Evolutionary conservation across 92 coral and sea anemone species (phyloP), one percentile per base, ranked within the genome.

Genomic region (Porites lobata): DNA sequence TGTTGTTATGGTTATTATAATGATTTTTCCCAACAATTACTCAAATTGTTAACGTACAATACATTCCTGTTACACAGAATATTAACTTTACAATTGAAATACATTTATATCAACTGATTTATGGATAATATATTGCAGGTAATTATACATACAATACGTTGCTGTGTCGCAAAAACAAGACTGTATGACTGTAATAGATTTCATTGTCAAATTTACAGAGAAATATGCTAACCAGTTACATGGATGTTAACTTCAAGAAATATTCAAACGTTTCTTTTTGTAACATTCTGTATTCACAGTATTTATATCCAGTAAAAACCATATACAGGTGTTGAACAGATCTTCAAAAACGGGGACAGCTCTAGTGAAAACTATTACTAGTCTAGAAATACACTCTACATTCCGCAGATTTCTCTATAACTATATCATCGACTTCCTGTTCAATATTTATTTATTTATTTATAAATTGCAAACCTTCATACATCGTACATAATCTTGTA

Each of bases 231-330:
- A 78, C 71, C 71, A 61, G 56, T 77, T 77, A 77, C 70, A 77
- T 77, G 82, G 82, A 62, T 77, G 82, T 77, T 77, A 77, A 77
- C 82, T 61, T 77, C 82, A 77, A 77, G 62, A 61, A 77, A 77
- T 59, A 59, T 77, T 77, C 53, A 77, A 77, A 77, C 82, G 71
- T 77, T 64, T 43, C 53, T 59, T 77, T 77, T 74, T 74, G n/a
- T 74, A 43, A 74, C 62, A 74, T 50, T 50, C 78, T n/a, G 63
- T 50, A 50, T 74, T 64, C 78, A 74, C 57, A 53, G 29, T 77
- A 72, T 72, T 72, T 72, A 72, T 24, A 72, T 72, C 53, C 77
- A 72, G 71, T 66, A 19, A 66, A n/a, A 66, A 66, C 71, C 77
- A 72, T 38, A 38, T 38, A 72, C 77, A 72, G 71, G 32, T 17